Evolutionary conservation across 2,888 invertebrate genomes (phyloP).

Genomic region (Temnothorax rugatulus): DNA sequence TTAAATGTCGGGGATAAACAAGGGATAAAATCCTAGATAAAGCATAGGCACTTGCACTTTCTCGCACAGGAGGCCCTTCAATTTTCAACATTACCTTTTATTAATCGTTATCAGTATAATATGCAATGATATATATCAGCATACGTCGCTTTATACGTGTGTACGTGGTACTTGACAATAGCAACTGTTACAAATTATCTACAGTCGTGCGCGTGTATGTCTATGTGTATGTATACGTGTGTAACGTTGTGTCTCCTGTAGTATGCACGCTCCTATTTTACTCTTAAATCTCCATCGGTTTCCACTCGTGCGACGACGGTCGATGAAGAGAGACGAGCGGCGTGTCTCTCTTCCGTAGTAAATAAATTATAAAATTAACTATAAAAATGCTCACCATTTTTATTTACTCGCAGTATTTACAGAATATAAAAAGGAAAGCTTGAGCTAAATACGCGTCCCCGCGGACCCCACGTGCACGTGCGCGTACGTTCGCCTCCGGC

Average conservation of each 20-base stretch:
- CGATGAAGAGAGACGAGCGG: constrained; percentile 16
- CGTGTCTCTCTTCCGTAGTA: constrained; percentile 73
- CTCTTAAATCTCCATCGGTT: constrained; percentile 57
- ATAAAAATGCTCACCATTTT: constrained; percentile 81
- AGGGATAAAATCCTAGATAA: background rate
- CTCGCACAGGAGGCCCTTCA: constrained; percentile 30
- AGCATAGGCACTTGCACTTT: background rate
- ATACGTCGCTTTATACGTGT: constrained; percentile 74
- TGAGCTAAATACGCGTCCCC: constrained; percentile 69
- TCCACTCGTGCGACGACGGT: constrained; percentile 47
- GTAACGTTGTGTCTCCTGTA: constrained; percentile 63
- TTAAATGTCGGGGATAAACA: background rate
- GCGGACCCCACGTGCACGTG: background rate
- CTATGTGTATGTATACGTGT: constrained; percentile 65
- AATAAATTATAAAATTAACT: constrained; percentile 82
- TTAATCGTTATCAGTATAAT: constrained; percentile 84
- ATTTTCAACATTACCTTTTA: constrained; percentile 84
- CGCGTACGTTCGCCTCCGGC: background rate
- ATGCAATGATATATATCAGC: constrained; percentile 80
- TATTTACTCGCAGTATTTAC: constrained; percentile 82
- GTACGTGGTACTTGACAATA: constrained; percentile 83
- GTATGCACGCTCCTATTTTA: constrained; percentile 71
- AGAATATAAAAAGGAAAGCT: constrained; percentile 77
- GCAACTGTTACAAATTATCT: constrained; percentile 85
- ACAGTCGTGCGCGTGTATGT: constrained; percentile 81